Conservation (phyloP, 2,113 vertebrate species). For the Myiagra hebetior region DNA sequence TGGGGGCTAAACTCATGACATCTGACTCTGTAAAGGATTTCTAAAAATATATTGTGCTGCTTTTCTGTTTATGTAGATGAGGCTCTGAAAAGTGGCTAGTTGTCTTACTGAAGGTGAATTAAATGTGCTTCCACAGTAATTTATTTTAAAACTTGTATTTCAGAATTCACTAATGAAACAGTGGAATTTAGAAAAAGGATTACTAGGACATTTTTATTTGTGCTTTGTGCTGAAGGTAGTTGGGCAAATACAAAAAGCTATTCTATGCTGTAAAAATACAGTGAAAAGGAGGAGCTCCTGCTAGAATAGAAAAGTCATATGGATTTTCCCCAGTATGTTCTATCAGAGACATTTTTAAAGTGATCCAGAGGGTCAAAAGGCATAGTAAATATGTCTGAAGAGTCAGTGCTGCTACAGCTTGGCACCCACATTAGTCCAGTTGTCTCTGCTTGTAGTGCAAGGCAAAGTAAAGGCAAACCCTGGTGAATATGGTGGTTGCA, state of each 20-base stretch:
- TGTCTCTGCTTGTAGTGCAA: background rate
- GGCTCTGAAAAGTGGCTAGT: background rate
- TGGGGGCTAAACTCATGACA: background rate
- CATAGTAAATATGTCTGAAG: background rate
- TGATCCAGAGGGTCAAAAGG: background rate
- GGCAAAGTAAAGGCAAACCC: background rate
- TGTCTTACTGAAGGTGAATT: background rate
- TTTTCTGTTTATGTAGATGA: background rate
- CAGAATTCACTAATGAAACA: background rate
- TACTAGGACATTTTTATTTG: background rate
- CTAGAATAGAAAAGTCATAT: background rate
- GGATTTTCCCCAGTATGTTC: background rate
- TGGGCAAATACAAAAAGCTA: background rate
- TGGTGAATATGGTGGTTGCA: rapidly evolving
- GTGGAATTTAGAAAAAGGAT: background rate
- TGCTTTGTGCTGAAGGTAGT: background rate
- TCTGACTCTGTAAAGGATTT: background rate
- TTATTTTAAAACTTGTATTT: background rate
- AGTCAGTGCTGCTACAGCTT: background rate
- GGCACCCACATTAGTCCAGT: background rate
- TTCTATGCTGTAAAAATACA: background rate
- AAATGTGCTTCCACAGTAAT: background rate
- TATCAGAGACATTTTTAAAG: background rate
- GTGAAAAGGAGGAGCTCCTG: background rate
- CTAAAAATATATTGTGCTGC: background rate